Evolutionary conservation across 2,113 vertebrate species (phyloP).

Genomic region (Muntiacus muntjak): DNA sequence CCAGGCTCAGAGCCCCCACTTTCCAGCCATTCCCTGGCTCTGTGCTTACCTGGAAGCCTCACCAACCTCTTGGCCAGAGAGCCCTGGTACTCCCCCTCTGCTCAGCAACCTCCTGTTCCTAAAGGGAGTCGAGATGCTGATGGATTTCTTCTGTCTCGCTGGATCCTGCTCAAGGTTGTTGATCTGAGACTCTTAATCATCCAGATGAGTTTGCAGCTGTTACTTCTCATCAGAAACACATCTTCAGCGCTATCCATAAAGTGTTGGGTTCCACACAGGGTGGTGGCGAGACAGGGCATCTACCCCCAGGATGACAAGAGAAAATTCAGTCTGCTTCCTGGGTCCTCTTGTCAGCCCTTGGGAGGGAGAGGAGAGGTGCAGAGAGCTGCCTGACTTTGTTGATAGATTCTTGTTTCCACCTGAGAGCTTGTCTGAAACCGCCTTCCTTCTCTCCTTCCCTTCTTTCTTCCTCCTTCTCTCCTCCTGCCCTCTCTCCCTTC

Average conservation of each 20-base stretch:
- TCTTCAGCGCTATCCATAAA: background rate
- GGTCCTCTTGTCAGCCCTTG: background rate
- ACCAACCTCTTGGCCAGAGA: background rate
- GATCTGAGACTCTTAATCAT: background rate
- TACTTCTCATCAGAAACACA: background rate
- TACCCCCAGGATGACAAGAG: background rate
- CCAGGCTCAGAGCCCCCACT: background rate
- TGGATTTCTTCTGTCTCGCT: background rate
- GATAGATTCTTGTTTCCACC: background rate
- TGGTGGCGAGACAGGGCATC: background rate
- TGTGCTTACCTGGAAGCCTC: background rate
- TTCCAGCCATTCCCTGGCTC: background rate
- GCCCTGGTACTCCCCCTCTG: background rate
- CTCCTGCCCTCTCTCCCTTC: too few species aligned
- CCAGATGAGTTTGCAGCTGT: conserved; percentile 19
- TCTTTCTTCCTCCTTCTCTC: background rate
- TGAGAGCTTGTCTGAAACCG: background rate
- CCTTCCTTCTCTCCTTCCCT: too few species aligned
- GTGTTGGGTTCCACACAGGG: background rate
- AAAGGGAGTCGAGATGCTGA: background rate
- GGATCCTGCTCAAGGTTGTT: background rate
- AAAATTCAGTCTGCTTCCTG: background rate
- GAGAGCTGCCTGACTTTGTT: fast-evolving
- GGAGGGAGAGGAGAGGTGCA: background rate
- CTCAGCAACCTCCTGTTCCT: background rate